Evolutionary conservation across 2,888 invertebrate genomes (phyloP), one percentile per base, ranked within the genome.

Genomic region (Dicranocentrus wangi): DNA sequence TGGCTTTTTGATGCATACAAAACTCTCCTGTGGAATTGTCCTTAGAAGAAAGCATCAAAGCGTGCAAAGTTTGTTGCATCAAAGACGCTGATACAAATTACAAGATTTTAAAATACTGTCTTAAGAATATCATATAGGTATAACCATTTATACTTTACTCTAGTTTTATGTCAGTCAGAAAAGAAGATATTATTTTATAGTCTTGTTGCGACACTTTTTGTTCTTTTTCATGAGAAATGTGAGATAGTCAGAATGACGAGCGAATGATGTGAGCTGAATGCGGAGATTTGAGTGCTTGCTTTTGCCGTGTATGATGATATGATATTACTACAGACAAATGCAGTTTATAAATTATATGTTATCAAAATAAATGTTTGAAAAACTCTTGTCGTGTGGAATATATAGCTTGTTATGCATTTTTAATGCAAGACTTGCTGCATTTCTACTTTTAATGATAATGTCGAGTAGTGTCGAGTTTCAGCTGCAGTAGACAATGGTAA

Each of bases 1-100:
- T 84, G 84, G 84, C 42, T 84, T 0, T 84, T 80, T 42, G 84
- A 84, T 63, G 84, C 84, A 39, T 84, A 84, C 60, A 84, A 84
- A 78, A 83, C 83, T 0, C 69, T 83, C 3, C 55, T 83, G 61
- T 83, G 82, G 82, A 83, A 83, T 53, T 83, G 83, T 43, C 83
- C 83, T n/a, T 83, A 53, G 25, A 55, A 39, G 13, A n/a, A 10
- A 47, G 15, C 2, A 47, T 15, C 10, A 47, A 47, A 47, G 13
- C 13, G 2, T 10, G 15, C 47, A 47, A 47, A 47, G n/a, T 23
- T 55, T 55, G 19, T 55, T 23, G 10, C n/a, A 21, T 23, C 21
- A 55, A 15, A 5, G 19, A 10, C n/a, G 47, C 15, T 7, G 5
- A 32, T 61, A 60, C 60, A 60, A 60, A 60, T 15, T 60, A n/a